Evolutionary conservation across 1,140 invertebrate species (phyloP).

Genomic region (Mycetomoellerius zeteki): DNA sequence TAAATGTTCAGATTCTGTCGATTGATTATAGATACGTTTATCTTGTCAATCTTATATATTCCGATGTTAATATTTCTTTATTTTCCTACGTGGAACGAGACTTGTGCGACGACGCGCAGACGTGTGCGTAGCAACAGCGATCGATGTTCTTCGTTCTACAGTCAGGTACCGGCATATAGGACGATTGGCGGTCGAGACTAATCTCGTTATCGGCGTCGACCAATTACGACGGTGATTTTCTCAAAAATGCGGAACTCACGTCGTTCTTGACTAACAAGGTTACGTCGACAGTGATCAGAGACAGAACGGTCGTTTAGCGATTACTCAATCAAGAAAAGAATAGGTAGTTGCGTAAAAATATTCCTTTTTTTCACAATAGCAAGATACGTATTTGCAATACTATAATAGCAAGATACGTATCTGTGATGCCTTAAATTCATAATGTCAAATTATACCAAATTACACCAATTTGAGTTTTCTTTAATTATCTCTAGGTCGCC

Average conservation of each 20-base stretch:
- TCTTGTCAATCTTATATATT: slow-evolving; percentile 25
- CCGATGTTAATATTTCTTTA: slow-evolving; percentile 22
- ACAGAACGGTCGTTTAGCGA: neutral
- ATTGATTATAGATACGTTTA: slow-evolving; percentile 21
- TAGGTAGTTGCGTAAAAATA: neutral
- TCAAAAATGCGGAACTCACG: slow-evolving; percentile 52
- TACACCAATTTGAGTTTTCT: too few species aligned
- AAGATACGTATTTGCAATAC: neutral
- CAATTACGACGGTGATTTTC: slow-evolving; percentile 60
- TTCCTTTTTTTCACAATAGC: neutral
- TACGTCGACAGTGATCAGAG: slow-evolving; percentile 8
- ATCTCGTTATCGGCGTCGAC: slow-evolving; percentile 53
- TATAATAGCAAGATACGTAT: neutral
- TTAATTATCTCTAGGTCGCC: too few species aligned
- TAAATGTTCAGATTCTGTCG: neutral
- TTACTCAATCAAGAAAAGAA: neutral
- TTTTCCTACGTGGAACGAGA: slow-evolving; percentile 20
- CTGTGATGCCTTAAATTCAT: neutral
- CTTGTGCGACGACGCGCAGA: slow-evolving; percentile 1
- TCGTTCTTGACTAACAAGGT: slow-evolving; percentile 49
- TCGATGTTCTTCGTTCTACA: slow-evolving; percentile 41
- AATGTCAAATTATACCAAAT: too few species aligned
- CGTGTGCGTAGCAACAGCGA: neutral
- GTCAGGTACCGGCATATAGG: neutral
- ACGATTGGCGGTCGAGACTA: slow-evolving; percentile 50